A percentile compares a stretch with the other conserved stretches of the same genome.
Conservation (phyloP, 64 coral and sea anemone species). For the Hydrozoanthus tunicans region DNA sequence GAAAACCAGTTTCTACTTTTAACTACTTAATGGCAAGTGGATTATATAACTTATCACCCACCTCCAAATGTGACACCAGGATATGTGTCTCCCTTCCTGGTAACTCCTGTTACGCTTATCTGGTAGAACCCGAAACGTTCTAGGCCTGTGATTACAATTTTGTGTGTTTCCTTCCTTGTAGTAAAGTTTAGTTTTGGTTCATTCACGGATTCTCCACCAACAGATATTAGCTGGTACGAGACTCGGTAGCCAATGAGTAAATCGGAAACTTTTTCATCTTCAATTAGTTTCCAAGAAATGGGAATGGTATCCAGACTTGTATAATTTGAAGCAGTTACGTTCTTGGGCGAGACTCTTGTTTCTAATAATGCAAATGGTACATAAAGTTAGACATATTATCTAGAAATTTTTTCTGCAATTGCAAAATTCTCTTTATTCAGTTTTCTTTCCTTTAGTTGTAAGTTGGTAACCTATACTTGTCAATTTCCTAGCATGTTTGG, state of each 20-base stretch:
- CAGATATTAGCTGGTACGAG: slow-evolving; percentile 8
- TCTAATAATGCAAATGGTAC: not conserved
- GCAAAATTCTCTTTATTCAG: not conserved
- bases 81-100: slow-evolving; percentile 20
- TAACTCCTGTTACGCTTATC: slow-evolving; percentile 19
- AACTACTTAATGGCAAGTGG: not conserved
- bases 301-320: slow-evolving; percentile 33
- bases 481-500: no score
- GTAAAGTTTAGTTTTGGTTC: slow-evolving; percentile 4
- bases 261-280: not conserved
- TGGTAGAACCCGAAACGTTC: slow-evolving; percentile 23
- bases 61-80: slow-evolving; percentile 47
- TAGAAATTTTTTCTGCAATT: not conserved
- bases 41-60: not conserved
- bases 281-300: slow-evolving; percentile 31
- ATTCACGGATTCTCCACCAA: slow-evolving; percentile 6
- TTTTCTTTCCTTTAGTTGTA: no score
- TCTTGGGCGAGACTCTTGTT: slow-evolving; percentile 25
- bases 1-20: no score
- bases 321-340: slow-evolving; percentile 24
- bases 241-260: slow-evolving; percentile 27
- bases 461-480: no score
- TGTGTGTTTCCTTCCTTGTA: slow-evolving; percentile 8
- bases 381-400: not conserved
- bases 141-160: slow-evolving; percentile 23